Conservation (phyloP, 2,113 vertebrate species). For the Australoheros scitulus region DNA sequence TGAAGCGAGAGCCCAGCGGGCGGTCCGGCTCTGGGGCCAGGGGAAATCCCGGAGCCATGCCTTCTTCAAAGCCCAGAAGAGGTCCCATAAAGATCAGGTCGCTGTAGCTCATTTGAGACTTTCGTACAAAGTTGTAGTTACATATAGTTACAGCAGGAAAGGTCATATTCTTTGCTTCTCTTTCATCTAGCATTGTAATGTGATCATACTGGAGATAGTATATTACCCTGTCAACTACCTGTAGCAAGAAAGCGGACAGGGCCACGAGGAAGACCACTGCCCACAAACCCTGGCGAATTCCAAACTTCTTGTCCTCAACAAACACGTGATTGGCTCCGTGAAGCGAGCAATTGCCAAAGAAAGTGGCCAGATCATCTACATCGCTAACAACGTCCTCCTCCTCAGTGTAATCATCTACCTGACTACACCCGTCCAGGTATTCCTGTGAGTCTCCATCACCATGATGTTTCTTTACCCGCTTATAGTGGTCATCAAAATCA, state of each 20-base stretch:
- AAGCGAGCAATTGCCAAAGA: conserved; percentile 87
- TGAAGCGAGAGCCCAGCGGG: conserved; percentile 76
- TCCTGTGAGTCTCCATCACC: conserved; percentile 57
- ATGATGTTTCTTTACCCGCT: conserved; percentile 64
- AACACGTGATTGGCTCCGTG: conserved; percentile 93
- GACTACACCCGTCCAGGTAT: conserved; percentile 70
- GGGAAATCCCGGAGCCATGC: conserved; percentile 86
- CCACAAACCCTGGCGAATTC: conserved; percentile 88
- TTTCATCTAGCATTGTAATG: conserved; percentile 89
- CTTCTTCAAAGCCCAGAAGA: conserved; percentile 87
- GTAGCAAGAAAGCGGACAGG: conserved; percentile 87
- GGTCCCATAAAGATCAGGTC: conserved; percentile 92
- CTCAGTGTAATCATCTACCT: conserved; percentile 58
- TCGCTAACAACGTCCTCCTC: conserved; percentile 66
- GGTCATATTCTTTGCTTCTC: conserved; percentile 79
- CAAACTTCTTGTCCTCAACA: conserved; percentile 83
- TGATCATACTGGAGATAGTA: conserved; percentile 90
- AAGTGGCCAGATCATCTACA: conserved; percentile 82
- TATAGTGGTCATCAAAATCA: conserved; percentile 78
- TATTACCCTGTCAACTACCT: conserved; percentile 88
- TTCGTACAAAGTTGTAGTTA: conserved; percentile 89
- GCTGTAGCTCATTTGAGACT: conserved; percentile 88
- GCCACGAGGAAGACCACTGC: conserved; percentile 85
- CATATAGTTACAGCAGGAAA: conserved; percentile 94
- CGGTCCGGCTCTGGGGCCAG: conserved; percentile 80